Conservation (phyloP, 2,113 vertebrate genomes). For the Nycticebus coucang region DNA sequence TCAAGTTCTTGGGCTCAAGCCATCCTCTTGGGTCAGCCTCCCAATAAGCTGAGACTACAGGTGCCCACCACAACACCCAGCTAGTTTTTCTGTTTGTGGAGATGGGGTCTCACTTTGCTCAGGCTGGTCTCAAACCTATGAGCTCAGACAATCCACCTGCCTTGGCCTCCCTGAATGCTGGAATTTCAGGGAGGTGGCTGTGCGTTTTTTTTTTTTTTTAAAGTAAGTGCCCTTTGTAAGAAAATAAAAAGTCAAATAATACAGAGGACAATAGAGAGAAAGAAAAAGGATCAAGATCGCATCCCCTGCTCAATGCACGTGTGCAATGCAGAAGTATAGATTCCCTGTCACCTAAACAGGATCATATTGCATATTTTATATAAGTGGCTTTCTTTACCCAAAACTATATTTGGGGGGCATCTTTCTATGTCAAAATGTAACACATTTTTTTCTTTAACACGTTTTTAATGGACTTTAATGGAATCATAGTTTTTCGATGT, state of each 20-base stretch:
- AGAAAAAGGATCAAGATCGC: neutral
- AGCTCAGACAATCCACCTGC: no score
- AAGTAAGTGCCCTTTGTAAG: neutral
- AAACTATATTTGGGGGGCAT: neutral
- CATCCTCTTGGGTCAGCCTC: no score
- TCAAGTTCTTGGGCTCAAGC: no score
- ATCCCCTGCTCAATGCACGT: accelerated
- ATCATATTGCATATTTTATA: neutral
- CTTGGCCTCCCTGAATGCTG: no score
- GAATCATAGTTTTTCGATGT: neutral
- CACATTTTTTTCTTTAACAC: neutral
- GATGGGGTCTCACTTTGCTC: no score
- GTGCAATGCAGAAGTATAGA: accelerated
- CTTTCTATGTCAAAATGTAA: neutral
- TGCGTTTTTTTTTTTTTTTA: neutral
- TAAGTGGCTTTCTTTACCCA: neutral
- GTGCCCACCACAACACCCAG: no score
- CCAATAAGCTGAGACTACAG: no score
- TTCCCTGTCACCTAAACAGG: neutral
- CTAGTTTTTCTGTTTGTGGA: no score
- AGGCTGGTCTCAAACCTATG: no score
- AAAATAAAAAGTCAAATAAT: neutral
- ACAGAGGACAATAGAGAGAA: neutral
- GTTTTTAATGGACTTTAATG: neutral
- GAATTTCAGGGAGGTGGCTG: no score